Base-by-base conservation (phyloP, 2,888 invertebrate genomes). In the Leptogaster cylindrica region DNA sequence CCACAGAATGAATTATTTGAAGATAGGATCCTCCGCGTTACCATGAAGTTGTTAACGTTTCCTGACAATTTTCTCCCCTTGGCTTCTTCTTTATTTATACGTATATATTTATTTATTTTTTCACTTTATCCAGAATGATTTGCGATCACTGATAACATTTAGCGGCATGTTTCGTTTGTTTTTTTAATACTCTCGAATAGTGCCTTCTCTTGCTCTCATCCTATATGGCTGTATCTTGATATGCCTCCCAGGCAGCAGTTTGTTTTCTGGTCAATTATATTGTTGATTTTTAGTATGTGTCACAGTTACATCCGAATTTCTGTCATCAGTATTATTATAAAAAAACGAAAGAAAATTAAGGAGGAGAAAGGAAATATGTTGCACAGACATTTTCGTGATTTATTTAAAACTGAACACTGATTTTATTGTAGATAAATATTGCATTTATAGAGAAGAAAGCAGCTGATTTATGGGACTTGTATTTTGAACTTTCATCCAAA, bases 111-210 rank as follows among this genome's bases (percentile, higher is more conserved):
- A n/a, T n/a, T n/a, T n/a, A n/a, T 50, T 55, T 55, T 55, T 55
- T 55, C 3, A 10, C 5, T 55, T 55, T 36, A 20, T 31, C 18
- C 33, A n/a, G 33, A 58, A 58, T 58, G 58, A 58, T 58, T 58
- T 58, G 58, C 58, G 58, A 58, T 58, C 58, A 39, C 58, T 58
- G 58, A 58, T 58, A 58, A 58, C 58, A 58, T 41, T 58, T 58
- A 36, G 39, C 58, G 14, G 10, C 39, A 39, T 39, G 41, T 58
- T 51, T 25, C 28, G 14, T 25, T 3, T 14, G 7, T 39, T 41
- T 58, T 20, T 20, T 5, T 10, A 6, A 20, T 46, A 14, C 16
- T 20, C 8, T 6, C 20, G 20, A 18, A 46, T n/a, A 20, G 10
- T 46, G 36, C 36, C 12, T 14, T 36, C 36, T 31, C 8, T 7